Evolutionary conservation across 2,888 invertebrate species (phyloP), one percentile per base, ranked within the genome.

Genomic region (Glyphotaelius pellucidus): DNA sequence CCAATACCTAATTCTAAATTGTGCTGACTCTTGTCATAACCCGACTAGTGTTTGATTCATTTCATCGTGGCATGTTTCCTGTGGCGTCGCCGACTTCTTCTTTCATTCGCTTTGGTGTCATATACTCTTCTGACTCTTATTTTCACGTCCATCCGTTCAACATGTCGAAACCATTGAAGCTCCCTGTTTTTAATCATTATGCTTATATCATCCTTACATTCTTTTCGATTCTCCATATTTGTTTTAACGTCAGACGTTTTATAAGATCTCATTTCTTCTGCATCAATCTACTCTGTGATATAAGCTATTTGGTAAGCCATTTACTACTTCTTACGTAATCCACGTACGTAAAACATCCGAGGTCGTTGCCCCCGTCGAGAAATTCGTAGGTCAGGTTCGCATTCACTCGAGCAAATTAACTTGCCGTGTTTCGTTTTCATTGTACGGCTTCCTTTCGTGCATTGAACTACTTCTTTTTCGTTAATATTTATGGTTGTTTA

Each of bases 351-450:
- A 67, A n/a, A n/a, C 67, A 25, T 25, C 19, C n/a, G 25, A 67
- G 67, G 67, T 67, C n/a, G 67, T 25, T 67, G 67, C 67, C 25
- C 67, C 67, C n/a, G 67, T 67, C 67, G 25, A 25, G 25, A 67
- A 67, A 67, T 67, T 67, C 67, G 67, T 67, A 67, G 67, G 67
- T 67, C 67, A 67, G 67, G 67, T 67, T 67, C 67, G 67, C 67
- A 52, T 52, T 52, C 52, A 52, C 52, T 52, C 52, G 52, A 52
- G 19, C 52, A 67, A 67, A 25, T 67, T 67, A 67, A 67, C 67
- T 67, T n/a, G 9, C 5, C 67, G 67, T 67, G 25, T 67, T 67
- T 67, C 67, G 67, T 67, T 67, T 67, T 67, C 67, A 67, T 67
- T 25, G 67, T 67, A 67, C 9, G 67, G 25, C 67, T 67, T 67